phyloP scores from a whole-genome alignment of 2,113 vertebrate genomes.

The Loxodonta africana region DNA sequence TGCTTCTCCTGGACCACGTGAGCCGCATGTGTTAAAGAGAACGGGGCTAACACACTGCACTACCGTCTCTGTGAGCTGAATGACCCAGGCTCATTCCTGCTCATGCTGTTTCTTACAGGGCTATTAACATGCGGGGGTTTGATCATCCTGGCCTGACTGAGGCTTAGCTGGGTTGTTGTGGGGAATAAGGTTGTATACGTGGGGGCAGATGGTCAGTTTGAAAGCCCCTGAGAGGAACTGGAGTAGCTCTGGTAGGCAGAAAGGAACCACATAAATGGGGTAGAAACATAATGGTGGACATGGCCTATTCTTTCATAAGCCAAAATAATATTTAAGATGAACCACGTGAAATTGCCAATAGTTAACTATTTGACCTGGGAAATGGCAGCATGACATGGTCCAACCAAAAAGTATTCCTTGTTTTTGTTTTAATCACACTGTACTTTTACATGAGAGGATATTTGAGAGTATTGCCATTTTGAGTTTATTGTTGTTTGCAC shows the following conservation, averaged over 20 bases:
- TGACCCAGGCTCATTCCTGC: background rate
- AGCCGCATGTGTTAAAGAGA: background rate
- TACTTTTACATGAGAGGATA: background rate
- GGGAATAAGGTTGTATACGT: background rate
- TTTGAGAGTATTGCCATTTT: background rate
- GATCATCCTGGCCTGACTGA: background rate
- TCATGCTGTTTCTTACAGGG: background rate
- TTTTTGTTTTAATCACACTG: background rate
- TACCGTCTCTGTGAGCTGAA: background rate
- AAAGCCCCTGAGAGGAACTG: background rate
- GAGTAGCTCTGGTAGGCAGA: background rate
- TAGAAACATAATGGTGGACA: background rate
- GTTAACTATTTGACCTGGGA: background rate
- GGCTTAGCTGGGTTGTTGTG: background rate
- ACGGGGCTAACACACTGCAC: background rate
- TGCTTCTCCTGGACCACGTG: accelerated
- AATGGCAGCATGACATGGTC: background rate
- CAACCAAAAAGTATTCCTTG: background rate
- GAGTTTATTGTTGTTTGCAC: background rate
- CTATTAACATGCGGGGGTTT: background rate
- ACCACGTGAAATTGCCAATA: background rate
- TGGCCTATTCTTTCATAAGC: background rate
- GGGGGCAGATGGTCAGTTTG: background rate
- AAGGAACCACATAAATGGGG: background rate
- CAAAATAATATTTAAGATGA: background rate